These are phyloP conservation scores for Hylomyscus alleni DNA, from an alignment of 2,797 vertebrate species.

Conservation along the genomic window DNA sequence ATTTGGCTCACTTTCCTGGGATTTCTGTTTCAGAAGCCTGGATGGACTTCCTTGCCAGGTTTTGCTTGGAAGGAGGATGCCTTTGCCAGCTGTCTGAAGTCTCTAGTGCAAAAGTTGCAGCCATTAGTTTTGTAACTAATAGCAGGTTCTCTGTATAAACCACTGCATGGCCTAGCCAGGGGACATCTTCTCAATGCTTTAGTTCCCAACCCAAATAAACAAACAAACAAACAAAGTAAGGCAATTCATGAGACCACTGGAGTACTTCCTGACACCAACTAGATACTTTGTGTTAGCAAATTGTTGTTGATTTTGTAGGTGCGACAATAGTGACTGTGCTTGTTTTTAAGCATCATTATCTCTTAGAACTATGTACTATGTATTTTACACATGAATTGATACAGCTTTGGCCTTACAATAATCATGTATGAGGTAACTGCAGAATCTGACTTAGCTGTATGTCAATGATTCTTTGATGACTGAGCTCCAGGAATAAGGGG, in stretches of 20 bases:
- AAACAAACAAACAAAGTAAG: conserved; percentile 30
- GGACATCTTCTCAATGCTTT: conserved; percentile 44
- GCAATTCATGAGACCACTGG: conserved; percentile 10
- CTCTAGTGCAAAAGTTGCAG: neutral
- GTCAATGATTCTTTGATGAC: neutral
- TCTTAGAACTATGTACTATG: conserved; percentile 19
- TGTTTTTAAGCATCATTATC: conserved; percentile 34
- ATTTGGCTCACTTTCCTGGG: conserved; percentile 67
- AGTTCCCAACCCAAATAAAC: conserved; percentile 33
- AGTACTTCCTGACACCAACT: neutral
- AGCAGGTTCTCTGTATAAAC: conserved; percentile 32
- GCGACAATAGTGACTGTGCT: neutral
- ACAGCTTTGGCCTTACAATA: conserved; percentile 29
- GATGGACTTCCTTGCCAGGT: conserved; percentile 50
- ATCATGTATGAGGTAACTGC: conserved; percentile 23
- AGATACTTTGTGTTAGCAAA: conserved; percentile 53
- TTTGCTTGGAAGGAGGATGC: conserved; percentile 69
- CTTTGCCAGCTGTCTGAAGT: conserved; percentile 47
- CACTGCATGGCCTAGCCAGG: conserved; percentile 7
- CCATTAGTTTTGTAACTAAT: conserved; percentile 25
- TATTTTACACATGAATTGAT: conserved; percentile 52
- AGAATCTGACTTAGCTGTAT: neutral
- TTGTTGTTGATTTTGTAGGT: conserved; percentile 53
- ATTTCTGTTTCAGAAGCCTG: conserved; percentile 66
- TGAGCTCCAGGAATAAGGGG: neutral